A percentile compares a stretch with the other conserved stretches of the same genome.
These are phyloP conservation scores for Achatina immaculata DNA, from an alignment of 1,140 invertebrate genomes.

Conservation along the genomic window DNA sequence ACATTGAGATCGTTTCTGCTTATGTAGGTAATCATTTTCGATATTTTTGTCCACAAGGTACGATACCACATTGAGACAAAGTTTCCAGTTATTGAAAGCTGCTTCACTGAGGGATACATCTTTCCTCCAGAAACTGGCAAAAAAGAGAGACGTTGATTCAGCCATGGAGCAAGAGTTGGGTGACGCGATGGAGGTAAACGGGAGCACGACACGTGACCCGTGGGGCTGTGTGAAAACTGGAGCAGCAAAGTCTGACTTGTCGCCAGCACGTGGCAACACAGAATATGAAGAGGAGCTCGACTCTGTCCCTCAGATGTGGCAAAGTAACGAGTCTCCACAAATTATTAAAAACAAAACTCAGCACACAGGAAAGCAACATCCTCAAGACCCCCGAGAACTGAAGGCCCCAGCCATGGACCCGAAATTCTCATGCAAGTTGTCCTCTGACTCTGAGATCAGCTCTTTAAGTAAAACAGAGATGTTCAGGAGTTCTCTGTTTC, in stretches of 20 bases:
- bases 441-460: background rate
- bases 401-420: background rate
- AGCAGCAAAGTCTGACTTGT: background rate
- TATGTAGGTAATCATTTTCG: too few species aligned
- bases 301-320: background rate
- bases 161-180: background rate
- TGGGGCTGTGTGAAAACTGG: background rate
- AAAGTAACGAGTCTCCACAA: background rate
- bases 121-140: background rate
- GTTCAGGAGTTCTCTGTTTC: background rate
- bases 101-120: background rate
- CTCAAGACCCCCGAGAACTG: background rate
- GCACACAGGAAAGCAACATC: background rate
- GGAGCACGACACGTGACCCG: background rate
- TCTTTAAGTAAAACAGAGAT: background rate
- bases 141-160: background rate
- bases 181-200: background rate
- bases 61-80: background rate
- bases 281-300: background rate
- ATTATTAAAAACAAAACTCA: background rate
- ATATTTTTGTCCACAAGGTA: too few species aligned
- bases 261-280: background rate
- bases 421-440: background rate
- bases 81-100: conserved; percentile 4
- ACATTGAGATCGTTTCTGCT: too few species aligned